Evolutionary conservation across 2,797 vertebrate species (phyloP).

Genomic region (Typhlichthys eigenmanni): DNA sequence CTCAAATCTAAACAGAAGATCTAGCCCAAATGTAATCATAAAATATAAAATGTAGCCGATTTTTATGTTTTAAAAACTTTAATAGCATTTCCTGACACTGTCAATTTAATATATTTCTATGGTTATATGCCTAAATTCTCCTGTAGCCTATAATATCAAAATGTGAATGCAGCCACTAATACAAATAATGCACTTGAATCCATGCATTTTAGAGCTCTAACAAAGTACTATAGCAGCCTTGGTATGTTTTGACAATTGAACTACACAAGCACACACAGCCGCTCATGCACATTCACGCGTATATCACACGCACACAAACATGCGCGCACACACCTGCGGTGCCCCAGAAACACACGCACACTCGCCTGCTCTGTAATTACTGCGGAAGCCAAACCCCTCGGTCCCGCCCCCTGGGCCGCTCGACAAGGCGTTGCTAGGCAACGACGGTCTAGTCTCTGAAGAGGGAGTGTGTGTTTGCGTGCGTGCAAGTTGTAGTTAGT

Average conservation of each 20-base stretch:
- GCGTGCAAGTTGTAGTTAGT: constrained; percentile 31
- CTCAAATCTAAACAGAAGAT: too few species aligned
- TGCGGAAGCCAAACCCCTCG: constrained; percentile 65
- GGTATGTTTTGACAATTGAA: constrained; percentile 12
- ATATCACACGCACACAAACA: not conserved
- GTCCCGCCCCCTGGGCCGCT: constrained; percentile 69
- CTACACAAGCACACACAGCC: not conserved
- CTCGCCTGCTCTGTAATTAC: constrained; percentile 65
- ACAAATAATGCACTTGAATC: not conserved
- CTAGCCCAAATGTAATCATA: too few species aligned
- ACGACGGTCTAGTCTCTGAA: constrained; percentile 54
- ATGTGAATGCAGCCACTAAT: too few species aligned
- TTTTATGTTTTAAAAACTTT: too few species aligned
- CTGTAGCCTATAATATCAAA: too few species aligned
- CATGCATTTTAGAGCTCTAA: constrained; percentile 2
- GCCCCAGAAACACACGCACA: constrained; percentile 36
- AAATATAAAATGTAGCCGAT: too few species aligned
- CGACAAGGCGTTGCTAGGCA: constrained; percentile 69
- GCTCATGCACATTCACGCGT: constrained; percentile 1
- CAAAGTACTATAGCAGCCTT: constrained; percentile 1
- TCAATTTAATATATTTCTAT: too few species aligned
- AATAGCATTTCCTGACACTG: too few species aligned
- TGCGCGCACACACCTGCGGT: constrained; percentile 48
- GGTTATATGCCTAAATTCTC: too few species aligned
- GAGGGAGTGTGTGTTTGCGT: constrained; percentile 35